phyloP scores from a whole-genome alignment of 2,113 vertebrate species.

The Propithecus coquereli region DNA sequence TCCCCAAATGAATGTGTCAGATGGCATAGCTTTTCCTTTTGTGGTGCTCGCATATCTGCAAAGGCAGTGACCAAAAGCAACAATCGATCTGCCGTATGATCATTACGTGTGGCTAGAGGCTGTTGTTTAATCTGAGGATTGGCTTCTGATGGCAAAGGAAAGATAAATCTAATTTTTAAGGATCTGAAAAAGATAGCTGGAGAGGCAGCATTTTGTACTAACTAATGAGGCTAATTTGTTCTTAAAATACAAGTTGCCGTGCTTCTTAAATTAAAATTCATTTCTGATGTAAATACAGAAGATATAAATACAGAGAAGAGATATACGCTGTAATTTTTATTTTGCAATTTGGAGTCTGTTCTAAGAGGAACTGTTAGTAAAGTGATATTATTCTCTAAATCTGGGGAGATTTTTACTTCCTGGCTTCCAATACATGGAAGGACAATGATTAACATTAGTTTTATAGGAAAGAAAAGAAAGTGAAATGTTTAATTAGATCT shows the following conservation, averaged over 20 bases:
- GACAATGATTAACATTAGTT: neutral
- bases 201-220: slow-evolving; percentile 53
- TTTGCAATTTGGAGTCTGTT: slow-evolving; percentile 56
- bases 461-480: neutral
- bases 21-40: neutral
- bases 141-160: slow-evolving; percentile 13
- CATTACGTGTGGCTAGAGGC: neutral
- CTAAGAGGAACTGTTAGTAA: slow-evolving; percentile 45
- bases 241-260: slow-evolving; percentile 68
- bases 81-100: neutral
- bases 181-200: slow-evolving; percentile 25
- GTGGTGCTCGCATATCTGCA: neutral
- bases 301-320: slow-evolving; percentile 60
- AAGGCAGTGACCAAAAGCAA: neutral
- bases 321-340: slow-evolving; percentile 46
- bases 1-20: neutral
- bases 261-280: slow-evolving; percentile 72
- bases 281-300: slow-evolving; percentile 70
- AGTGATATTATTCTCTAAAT: slow-evolving; percentile 47
- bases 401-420: neutral
- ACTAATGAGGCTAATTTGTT: slow-evolving; percentile 71
- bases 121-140: neutral
- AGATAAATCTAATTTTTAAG: neutral
- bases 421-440: neutral
- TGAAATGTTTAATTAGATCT: slow-evolving; percentile 52